phyloP scores from a whole-genome alignment of 2,113 vertebrate genomes.

The Dipodomys ordii region DNA sequence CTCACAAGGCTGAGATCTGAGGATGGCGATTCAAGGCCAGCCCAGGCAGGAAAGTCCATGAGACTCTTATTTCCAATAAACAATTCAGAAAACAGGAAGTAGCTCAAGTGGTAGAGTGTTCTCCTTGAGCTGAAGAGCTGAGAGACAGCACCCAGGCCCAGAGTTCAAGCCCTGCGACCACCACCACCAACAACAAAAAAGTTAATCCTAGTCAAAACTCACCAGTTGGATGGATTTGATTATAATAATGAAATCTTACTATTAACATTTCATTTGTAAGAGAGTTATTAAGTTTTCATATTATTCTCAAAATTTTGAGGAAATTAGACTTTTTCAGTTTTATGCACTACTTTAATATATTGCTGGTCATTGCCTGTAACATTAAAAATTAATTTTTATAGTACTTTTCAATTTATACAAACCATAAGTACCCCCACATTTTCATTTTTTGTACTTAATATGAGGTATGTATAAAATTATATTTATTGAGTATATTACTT shows the following conservation, averaged over 20 bases:
- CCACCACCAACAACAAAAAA: background rate
- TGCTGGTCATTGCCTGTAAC: background rate
- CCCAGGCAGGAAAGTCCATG: no score
- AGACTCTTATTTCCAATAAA: no score
- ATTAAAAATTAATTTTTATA: background rate
- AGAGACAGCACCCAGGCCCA: no score
- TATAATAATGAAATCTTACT: no score
- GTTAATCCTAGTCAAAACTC: background rate
- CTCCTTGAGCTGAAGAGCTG: no score
- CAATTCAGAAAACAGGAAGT: no score
- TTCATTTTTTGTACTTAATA: background rate
- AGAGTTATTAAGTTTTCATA: background rate
- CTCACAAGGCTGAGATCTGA: no score
- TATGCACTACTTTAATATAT: background rate
- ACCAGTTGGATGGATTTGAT: background rate
- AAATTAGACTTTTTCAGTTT: background rate
- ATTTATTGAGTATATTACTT: constrained; percentile 7
- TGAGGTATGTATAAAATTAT: background rate
- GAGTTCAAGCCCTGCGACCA: no score
- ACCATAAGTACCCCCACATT: background rate
- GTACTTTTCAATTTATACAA: background rate
- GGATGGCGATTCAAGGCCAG: no score
- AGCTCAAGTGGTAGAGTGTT: no score
- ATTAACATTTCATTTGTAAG: background rate
- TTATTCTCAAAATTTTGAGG: background rate